Conservation (phyloP, 2,113 vertebrate species). For the Guaruba guarouba region DNA sequence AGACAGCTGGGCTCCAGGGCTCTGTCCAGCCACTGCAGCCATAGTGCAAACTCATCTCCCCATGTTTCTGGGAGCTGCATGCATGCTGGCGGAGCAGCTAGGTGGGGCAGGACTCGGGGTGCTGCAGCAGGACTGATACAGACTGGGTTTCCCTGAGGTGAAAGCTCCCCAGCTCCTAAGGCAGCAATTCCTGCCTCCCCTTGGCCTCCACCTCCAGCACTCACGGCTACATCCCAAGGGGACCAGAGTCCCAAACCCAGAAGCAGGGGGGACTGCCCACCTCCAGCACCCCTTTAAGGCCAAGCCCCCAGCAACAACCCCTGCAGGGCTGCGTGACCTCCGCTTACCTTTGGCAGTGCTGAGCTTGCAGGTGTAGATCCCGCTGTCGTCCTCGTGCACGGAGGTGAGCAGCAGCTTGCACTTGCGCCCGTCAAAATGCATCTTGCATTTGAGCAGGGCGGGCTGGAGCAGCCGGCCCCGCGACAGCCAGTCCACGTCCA, state of each 20-base stretch:
- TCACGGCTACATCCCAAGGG: background rate
- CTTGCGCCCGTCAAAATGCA: conserved; percentile 95
- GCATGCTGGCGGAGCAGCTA: background rate
- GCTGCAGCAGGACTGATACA: background rate
- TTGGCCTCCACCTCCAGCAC: background rate
- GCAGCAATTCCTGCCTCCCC: background rate
- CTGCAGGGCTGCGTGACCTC: background rate
- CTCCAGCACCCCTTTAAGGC: background rate
- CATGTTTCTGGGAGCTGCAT: background rate
- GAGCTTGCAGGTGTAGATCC: conserved; percentile 93
- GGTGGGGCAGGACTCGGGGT: background rate
- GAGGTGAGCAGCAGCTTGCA: conserved; percentile 94
- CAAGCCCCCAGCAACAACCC: background rate
- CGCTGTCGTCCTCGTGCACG: conserved; percentile 95
- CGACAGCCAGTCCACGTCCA: conserved; percentile 95
- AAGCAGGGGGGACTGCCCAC: background rate
- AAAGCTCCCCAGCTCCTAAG: background rate
- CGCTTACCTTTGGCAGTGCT: conserved; percentile 91
- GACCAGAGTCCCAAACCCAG: background rate
- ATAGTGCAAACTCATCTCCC: background rate
- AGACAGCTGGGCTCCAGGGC: background rate
- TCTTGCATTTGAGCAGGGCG: conserved; percentile 96
- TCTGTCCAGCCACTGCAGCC: background rate
- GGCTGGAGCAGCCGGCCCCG: conserved; percentile 94
- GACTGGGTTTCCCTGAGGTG: background rate